Evolutionary conservation across 2,888 invertebrate genomes (phyloP), one percentile per base, ranked within the genome.

Genomic region (Plagiodera versicolora): DNA sequence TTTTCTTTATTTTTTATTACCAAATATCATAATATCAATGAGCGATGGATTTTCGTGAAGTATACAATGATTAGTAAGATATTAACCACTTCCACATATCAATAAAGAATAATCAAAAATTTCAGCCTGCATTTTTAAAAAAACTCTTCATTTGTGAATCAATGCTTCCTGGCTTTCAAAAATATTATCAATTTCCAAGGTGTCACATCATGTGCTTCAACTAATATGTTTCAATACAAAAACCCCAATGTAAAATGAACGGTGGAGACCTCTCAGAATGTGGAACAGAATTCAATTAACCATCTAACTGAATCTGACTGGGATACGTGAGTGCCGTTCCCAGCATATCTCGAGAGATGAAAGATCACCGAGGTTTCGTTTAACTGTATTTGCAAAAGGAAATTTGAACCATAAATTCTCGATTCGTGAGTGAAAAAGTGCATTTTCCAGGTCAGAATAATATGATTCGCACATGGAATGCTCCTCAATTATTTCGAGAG

Each of bases 351-450:
- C 54, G 49, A 52, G 54, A 61, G 53, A 61, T 57, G 61, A 61
- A 30, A 54, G 53, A 61, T 54, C 46, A 56, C 18, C 44, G 46
- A 53, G 55, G 57, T 62, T 24, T 62, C 61, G 55, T 62, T 56
- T 56, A 49, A 28, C 47, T 60, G 53, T 58, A 57, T 61, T 64
- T 64, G 64, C 54, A 61, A 46, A 55, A 59, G 64, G 64, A 61
- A 64, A 64, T 64, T 64, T 46, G 48, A 51, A 58, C 57, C 56
- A 59, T 64, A 64, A 64, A 64, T 64, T 56, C 56, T 56, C 14
- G 58, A 56, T 49, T 56, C 48, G 53, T 49, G 63, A 56, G 48
- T 53, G 56, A 54, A 62, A 62, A 58, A 62, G 56, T 58, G 56
- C 58, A 58, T 48, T 56, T 46, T 19, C 55, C 46, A 30, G 55